Conservation (phyloP, 2,113 vertebrate genomes). For the Pluvianellus socialis region DNA sequence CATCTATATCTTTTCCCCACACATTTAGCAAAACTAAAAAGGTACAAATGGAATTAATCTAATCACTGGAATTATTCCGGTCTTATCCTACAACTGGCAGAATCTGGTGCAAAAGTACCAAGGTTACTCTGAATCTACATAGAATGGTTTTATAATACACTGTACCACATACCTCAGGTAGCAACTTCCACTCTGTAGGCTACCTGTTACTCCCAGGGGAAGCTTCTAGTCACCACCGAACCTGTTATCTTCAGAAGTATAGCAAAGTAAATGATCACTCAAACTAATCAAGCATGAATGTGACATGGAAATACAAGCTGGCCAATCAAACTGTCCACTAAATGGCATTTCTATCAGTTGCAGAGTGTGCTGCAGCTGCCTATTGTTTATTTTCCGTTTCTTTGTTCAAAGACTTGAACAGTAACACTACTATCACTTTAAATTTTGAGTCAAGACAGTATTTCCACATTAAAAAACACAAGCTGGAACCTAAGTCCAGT, state of each 20-base stretch:
- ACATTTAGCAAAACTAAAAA: neutral
- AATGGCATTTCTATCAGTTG: neutral
- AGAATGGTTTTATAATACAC: neutral
- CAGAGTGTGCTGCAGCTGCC: neutral
- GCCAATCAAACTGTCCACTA: neutral
- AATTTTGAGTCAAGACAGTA: neutral
- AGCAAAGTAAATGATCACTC: neutral
- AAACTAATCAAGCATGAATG: neutral
- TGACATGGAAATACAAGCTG: neutral
- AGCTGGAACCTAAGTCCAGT: neutral
- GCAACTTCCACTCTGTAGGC: neutral
- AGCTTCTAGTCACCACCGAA: neutral
- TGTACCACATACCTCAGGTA: neutral
- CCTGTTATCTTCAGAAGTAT: neutral
- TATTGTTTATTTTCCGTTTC: neutral
- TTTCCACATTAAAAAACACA: neutral
- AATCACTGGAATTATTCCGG: neutral
- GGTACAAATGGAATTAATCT: neutral
- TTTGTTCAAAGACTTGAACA: neutral
- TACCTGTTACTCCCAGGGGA: neutral
- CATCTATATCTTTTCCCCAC: neutral
- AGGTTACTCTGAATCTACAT: neutral
- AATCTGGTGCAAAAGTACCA: neutral
- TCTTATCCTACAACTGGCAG: neutral
- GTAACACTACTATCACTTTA: neutral